Conservation (phyloP, 2,888 invertebrate species). For the Synergus umbraculus region DNA sequence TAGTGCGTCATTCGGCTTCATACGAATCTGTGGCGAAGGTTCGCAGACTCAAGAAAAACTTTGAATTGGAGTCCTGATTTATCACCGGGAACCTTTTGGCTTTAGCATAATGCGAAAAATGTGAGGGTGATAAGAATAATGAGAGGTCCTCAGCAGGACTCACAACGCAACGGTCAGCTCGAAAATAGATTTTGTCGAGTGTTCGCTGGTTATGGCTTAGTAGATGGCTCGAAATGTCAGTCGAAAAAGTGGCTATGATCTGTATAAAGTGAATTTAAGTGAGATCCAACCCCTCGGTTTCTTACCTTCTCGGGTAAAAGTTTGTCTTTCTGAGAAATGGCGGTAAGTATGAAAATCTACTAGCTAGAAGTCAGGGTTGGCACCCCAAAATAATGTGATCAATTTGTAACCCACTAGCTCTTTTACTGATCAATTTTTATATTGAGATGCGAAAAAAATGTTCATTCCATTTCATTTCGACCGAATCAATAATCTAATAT, state of each 20-base stretch:
- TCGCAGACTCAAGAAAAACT: neutral
- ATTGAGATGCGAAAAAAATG: too few relatives aligned
- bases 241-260: too few relatives aligned
- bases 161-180: constrained; percentile 51
- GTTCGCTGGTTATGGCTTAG: too few relatives aligned
- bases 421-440: neutral
- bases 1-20: too few relatives aligned
- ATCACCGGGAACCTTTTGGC: constrained; percentile 50
- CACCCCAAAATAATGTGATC: neutral
- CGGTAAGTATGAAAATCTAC: constrained; percentile 72
- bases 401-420: neutral
- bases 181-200: constrained; percentile 45
- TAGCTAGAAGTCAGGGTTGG: constrained; percentile 57
- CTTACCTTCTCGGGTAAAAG: constrained; percentile 58
- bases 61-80: constrained; percentile 45
- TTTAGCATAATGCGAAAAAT: constrained; percentile 48
- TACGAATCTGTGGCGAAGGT: neutral
- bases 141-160: constrained; percentile 58
- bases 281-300: neutral
- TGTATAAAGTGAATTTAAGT: too few relatives aligned
- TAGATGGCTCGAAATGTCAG: too few relatives aligned
- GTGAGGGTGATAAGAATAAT: constrained; percentile 61
- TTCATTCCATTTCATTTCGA: too few relatives aligned
- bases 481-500: too few relatives aligned
- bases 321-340: constrained; percentile 70